Base-by-base conservation (phyloP, 2,797 vertebrate genomes). In the Hoplostethus mediterraneus region DNA sequence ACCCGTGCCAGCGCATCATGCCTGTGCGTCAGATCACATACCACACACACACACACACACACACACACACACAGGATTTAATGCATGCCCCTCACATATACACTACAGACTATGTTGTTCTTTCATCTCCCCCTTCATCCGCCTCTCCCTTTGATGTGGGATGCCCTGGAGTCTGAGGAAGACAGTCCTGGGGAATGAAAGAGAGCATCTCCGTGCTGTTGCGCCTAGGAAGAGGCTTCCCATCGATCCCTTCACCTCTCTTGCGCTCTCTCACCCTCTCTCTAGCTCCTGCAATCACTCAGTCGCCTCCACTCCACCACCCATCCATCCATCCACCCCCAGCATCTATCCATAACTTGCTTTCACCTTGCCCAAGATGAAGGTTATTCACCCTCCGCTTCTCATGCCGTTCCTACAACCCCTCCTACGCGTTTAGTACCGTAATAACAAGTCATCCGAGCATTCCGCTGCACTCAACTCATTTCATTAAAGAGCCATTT, bases 111-210 rank as follows among this genome's bases (percentile, higher is more conserved):
- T 48, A 52, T 76, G 78, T 81, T 52, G 56, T 79, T 77, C 89
- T 93, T 93, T 93, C 84, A 93, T 93, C 90, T 92, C 67, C 40
- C 54, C 67, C 83, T 86, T 87, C 84, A 91, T 83, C 83, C 63
- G 63, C 77, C 82, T 75, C 70, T 4, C 13, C 71, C 85, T 92
- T 93, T 92, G 90, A 92, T 86, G 90, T 89, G 67, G 62, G 75
- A 80, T 80, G 77, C 90, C 85, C 84, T 73, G 77, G 88, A 86
- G 87, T 84, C 86, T 56, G 64, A 72, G 77, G 79, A 87, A 69
- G 79, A 75, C 68, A 74, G 82, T 89, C 77, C 80, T 30, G 68
- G 80, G 89, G 87, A 87, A 86, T 77, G 64, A 79, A 90, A 77
- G 77, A n/a, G 71, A 77, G 85, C 83, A 61, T 77, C 89, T 90